These are phyloP conservation scores for Epizoanthus ramosus DNA, from an alignment of 92 coral and sea anemone genomes.

Conservation along the genomic window DNA sequence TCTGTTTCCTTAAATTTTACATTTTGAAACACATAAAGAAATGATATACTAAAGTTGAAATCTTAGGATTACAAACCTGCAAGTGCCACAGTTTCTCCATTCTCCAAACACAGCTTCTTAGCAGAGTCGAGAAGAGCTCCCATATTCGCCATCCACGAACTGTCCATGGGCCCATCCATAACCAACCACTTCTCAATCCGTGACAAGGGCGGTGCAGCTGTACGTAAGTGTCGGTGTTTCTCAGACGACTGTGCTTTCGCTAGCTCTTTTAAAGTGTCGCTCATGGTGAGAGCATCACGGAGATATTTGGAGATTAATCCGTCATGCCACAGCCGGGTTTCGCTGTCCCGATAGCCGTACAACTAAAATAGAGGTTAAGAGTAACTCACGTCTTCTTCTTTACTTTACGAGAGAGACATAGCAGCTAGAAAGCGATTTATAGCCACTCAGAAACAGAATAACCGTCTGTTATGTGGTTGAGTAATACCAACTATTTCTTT, in stretches of 20 bases:
- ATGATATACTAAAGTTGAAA: too few relatives aligned
- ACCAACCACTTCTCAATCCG: slow-evolving; percentile 90
- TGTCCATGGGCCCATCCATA: slow-evolving; percentile 90
- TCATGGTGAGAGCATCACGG: slow-evolving; percentile 77
- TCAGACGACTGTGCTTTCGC: slow-evolving; percentile 62
- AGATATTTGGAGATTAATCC: slow-evolving; percentile 86
- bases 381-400: neutral
- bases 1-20: too few relatives aligned
- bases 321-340: slow-evolving; percentile 76
- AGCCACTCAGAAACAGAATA: too few relatives aligned
- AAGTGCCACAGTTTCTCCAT: slow-evolving; percentile 82
- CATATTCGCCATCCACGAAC: slow-evolving; percentile 84
- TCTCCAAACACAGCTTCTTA: slow-evolving; percentile 73
- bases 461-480: too few relatives aligned
- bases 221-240: slow-evolving; percentile 70
- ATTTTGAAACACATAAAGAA: too few relatives aligned
- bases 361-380: slow-evolving; percentile 48
- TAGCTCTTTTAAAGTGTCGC: slow-evolving; percentile 62
- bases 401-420: neutral
- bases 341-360: slow-evolving; percentile 72
- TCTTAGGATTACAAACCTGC: slow-evolving; percentile 64
- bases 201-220: slow-evolving; percentile 60
- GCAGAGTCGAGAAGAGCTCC: slow-evolving; percentile 80
- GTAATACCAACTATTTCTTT: too few relatives aligned
- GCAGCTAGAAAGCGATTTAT: too few relatives aligned